Conservation (phyloP, 2,888 invertebrate species). For the Eudasyphora cyanicolor region DNA sequence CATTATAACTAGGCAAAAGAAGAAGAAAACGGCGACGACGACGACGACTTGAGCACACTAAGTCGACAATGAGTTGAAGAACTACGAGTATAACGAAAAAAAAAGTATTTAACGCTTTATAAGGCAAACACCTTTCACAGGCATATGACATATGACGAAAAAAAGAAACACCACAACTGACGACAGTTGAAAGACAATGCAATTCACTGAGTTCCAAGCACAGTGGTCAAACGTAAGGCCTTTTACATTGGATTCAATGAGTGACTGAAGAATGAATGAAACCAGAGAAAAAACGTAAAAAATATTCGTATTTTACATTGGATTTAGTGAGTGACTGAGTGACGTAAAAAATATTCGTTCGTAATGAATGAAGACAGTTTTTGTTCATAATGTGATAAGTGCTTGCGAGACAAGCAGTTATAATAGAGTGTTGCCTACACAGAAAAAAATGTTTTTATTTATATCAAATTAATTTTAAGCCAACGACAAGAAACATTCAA, state of each 20-base stretch:
- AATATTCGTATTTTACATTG: too few relatives aligned
- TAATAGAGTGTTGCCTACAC: too few relatives aligned
- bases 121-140: not conserved
- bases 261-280: not conserved
- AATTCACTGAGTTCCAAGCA: not conserved
- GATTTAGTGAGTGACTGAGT: too few relatives aligned
- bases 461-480: too few relatives aligned
- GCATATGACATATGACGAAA: too few relatives aligned
- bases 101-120: not conserved
- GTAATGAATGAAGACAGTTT: conserved; percentile 15
- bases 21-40: not conserved
- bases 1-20: not conserved
- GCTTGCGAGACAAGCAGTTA: too few relatives aligned
- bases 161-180: not conserved
- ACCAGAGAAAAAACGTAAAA: not conserved
- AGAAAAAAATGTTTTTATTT: not conserved
- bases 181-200: not conserved
- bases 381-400: not conserved
- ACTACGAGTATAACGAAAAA: not conserved
- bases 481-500: too few relatives aligned
- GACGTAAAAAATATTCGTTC: too few relatives aligned
- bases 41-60: too few relatives aligned
- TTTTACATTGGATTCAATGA: too few relatives aligned
- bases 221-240: not conserved
- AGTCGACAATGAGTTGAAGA: not conserved